Evolutionary conservation across 1,140 invertebrate genomes (phyloP).

Genomic region (Drosophila nigrodunni): DNA sequence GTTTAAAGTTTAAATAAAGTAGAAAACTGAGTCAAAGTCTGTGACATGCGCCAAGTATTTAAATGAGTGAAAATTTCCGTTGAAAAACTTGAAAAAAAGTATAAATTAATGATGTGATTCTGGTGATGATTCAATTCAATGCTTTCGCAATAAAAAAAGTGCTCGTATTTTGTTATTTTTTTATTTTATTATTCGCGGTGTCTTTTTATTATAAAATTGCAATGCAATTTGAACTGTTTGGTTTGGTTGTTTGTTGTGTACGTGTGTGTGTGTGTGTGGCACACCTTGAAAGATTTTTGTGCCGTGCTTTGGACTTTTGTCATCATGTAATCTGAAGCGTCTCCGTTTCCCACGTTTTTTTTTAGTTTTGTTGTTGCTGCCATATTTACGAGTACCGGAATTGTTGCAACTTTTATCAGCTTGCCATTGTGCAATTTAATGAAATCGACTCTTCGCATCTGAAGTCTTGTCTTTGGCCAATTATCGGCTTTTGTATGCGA

Average conservation of each 20-base stretch:
- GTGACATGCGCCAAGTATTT: conserved; percentile 56
- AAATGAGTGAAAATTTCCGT: conserved; percentile 59
- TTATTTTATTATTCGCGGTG: conserved; percentile 31
- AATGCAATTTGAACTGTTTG: conserved; percentile 68
- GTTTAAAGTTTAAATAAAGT: conserved; percentile 12
- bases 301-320: conserved; percentile 56
- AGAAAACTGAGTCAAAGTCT: conserved; percentile 24
- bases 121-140: conserved; percentile 76
- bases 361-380: neutral
- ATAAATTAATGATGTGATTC: conserved; percentile 11
- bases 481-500: conserved; percentile 39
- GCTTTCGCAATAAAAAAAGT: conserved; percentile 14
- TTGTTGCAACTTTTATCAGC: conserved; percentile 50
- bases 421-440: conserved; percentile 34
- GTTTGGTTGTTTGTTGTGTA: conserved; percentile 25
- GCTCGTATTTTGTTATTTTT: conserved; percentile 34
- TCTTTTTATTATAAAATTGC: conserved; percentile 29
- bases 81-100: conserved; percentile 9
- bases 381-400: conserved; percentile 10
- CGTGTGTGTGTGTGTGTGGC: conserved; percentile 2
- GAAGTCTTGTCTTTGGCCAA: conserved; percentile 23
- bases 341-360: conserved; percentile 70
- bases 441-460: conserved; percentile 18
- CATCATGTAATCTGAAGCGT: conserved; percentile 68
- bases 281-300: conserved; percentile 56